Evolutionary conservation across 2,797 vertebrate genomes (phyloP).

Genomic region (Trematomus bernacchii): DNA sequence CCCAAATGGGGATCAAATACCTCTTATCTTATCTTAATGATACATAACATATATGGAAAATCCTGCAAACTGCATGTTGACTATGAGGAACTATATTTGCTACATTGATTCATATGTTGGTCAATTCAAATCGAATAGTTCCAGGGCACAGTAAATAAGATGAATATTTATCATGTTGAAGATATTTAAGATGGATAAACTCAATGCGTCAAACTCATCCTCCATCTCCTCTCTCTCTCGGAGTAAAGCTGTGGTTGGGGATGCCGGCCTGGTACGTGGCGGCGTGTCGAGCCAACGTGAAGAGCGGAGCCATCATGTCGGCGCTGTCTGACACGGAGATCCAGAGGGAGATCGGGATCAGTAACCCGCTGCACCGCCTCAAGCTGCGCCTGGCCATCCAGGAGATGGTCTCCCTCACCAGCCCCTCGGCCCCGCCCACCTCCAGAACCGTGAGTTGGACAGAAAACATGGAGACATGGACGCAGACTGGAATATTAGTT

Average conservation of each 20-base stretch:
- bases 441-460: conserved; percentile 94
- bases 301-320: conserved; percentile 99
- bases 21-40: background rate
- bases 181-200: background rate
- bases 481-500: background rate
- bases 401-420: conserved; percentile 98
- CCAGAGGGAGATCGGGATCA: conserved; percentile 98
- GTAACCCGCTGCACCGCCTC: conserved; percentile 96
- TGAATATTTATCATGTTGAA: too few relatives aligned
- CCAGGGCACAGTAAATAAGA: background rate
- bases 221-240: background rate
- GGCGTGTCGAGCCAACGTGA: conserved; percentile 97
- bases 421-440: conserved; percentile 96
- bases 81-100: too few relatives aligned
- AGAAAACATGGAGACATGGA: background rate
- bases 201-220: background rate
- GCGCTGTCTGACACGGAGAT: conserved; percentile 98
- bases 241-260: conserved; percentile 92
- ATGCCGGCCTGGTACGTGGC: conserved; percentile 99
- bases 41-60: background rate
- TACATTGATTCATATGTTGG: too few relatives aligned
- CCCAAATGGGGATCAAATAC: too few relatives aligned
- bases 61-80: background rate
- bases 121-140: background rate
- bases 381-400: conserved; percentile 97